Evolutionary conservation across 1,140 invertebrate genomes (phyloP).

Genomic region (Neodiprion fabricii): DNA sequence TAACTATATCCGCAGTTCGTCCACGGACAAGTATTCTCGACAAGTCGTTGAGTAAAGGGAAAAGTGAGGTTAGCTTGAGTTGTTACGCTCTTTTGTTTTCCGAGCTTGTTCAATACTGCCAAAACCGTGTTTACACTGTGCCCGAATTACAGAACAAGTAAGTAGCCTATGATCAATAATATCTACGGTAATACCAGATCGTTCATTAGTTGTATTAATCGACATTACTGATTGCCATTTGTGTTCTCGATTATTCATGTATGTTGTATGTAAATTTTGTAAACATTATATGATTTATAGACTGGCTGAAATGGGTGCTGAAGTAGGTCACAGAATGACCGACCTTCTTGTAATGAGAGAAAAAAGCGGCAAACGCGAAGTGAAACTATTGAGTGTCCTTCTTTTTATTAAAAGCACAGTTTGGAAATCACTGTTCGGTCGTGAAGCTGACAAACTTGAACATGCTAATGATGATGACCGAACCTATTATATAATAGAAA

Average conservation of each 20-base stretch:
- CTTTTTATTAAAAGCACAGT: slow-evolving; percentile 95
- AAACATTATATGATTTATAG: slow-evolving; percentile 56
- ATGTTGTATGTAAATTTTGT: no score
- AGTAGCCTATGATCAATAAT: slow-evolving; percentile 34
- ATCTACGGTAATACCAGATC: no score
- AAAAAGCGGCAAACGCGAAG: slow-evolving; percentile 93
- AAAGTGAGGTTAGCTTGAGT: slow-evolving; percentile 89
- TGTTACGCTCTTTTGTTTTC: slow-evolving; percentile 96
- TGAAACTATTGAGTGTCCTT: slow-evolving; percentile 93
- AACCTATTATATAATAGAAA: slow-evolving; percentile 98
- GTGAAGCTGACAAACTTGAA: slow-evolving; percentile 98
- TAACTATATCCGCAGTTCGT: slow-evolving; percentile 61
- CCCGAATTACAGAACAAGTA: slow-evolving; percentile 94
- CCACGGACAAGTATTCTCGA: slow-evolving; percentile 86
- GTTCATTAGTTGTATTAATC: no score
- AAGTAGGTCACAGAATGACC: slow-evolving; percentile 92
- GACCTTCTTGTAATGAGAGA: slow-evolving; percentile 95
- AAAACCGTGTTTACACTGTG: slow-evolving; percentile 94
- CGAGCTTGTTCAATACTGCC: slow-evolving; percentile 98
- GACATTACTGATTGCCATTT: no score
- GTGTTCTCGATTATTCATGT: no score
- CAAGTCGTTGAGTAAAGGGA: slow-evolving; percentile 90
- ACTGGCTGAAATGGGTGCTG: slow-evolving; percentile 91
- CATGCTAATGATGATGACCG: slow-evolving; percentile 98
- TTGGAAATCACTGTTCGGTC: slow-evolving; percentile 98